phyloP scores from a whole-genome alignment of 2,113 vertebrate species.

The Sander lucioperca region DNA sequence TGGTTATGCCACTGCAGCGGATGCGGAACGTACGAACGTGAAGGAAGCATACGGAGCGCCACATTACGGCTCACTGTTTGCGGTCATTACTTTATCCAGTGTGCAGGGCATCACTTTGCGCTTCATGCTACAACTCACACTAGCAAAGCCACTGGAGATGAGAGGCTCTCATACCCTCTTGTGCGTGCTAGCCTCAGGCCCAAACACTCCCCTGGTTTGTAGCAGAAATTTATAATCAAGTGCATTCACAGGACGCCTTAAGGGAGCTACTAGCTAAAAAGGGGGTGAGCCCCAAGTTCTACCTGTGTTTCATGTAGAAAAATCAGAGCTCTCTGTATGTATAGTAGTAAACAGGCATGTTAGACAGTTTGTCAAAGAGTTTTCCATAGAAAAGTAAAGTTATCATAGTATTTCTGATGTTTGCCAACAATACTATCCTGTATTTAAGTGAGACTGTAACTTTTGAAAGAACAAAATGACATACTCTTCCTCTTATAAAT shows the following conservation, averaged over 20 bases:
- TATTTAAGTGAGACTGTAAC: neutral
- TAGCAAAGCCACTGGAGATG: conserved; percentile 32
- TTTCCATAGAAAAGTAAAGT: neutral
- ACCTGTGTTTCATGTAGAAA: neutral
- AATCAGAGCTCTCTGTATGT: conserved; percentile 3
- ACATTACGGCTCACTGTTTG: conserved; percentile 2
- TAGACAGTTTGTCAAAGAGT: neutral
- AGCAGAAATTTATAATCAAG: conserved; percentile 36
- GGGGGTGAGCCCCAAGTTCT: neutral
- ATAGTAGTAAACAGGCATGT: neutral
- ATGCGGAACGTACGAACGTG: conserved; percentile 1
- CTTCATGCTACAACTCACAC: conserved; percentile 41
- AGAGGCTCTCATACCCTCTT: conserved; percentile 24
- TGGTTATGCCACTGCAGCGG: conserved; percentile 35
- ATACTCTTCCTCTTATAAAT: neutral
- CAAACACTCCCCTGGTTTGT: conserved; percentile 11
- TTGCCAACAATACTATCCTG: no score
- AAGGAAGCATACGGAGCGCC: conserved; percentile 5
- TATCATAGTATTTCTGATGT: neutral
- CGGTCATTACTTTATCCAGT: conserved; percentile 33
- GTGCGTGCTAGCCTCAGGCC: conserved; percentile 26
- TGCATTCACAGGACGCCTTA: conserved; percentile 24
- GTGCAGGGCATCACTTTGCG: conserved; percentile 24
- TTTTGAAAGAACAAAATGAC: neutral
- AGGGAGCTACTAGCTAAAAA: conserved; percentile 25